Evolutionary conservation across 2,113 vertebrate species (phyloP).

Genomic region (Scomber japonicus): DNA sequence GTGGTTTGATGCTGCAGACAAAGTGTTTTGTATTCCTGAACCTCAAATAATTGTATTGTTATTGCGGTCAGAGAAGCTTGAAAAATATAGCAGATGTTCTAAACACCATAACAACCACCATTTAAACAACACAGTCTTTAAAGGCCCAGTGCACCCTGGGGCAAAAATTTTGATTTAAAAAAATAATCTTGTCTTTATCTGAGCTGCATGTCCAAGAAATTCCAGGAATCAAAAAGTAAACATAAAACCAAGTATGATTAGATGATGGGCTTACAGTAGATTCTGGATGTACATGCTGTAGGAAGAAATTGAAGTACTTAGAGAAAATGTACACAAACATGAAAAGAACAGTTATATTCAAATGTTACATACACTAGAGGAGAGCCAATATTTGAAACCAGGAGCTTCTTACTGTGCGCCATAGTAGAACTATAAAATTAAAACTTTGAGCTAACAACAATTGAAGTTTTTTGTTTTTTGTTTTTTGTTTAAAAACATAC

Average conservation of each 20-base stretch:
- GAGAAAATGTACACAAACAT: background rate
- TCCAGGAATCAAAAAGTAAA: background rate
- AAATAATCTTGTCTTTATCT: background rate
- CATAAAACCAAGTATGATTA: background rate
- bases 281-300: background rate
- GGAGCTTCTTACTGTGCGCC: no score
- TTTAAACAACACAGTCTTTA: background rate
- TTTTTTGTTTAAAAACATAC: background rate
- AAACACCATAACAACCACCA: background rate
- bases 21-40: conserved; percentile 7
- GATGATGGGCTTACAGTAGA: background rate
- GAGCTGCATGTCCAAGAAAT: conserved; percentile 1
- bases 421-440: no score
- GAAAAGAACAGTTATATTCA: no score
- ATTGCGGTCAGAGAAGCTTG: background rate
- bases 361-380: no score
- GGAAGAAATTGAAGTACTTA: background rate
- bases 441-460: no score
- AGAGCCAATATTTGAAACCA: no score
- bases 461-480: no score
- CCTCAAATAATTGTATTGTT: background rate
- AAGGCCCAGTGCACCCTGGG: background rate
- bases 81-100: background rate
- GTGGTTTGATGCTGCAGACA: conserved; percentile 1
- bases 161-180: background rate